phyloP scores from a whole-genome alignment of 2,113 vertebrate genomes.

The Morphnarchus princeps region DNA sequence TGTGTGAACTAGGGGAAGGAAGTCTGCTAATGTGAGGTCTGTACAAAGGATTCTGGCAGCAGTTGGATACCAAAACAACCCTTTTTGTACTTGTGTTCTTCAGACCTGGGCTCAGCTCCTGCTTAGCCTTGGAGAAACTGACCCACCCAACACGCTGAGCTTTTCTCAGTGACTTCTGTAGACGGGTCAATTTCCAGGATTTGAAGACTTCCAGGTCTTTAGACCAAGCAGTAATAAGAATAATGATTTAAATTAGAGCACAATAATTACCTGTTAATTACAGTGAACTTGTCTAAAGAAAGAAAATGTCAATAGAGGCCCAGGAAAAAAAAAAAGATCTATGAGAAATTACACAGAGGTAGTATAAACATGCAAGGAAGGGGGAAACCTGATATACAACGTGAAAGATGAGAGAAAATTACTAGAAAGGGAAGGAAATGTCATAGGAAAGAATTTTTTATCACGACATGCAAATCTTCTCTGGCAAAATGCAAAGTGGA shows the following conservation, averaged over 20 bases:
- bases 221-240: neutral
- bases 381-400: neutral
- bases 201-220: neutral
- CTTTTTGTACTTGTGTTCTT: neutral
- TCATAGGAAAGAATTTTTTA: neutral
- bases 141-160: neutral
- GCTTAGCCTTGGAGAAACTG: neutral
- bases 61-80: neutral
- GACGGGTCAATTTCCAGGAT: neutral
- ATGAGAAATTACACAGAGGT: neutral
- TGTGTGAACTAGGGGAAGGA: neutral
- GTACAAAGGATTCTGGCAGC: neutral
- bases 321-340: neutral
- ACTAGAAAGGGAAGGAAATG: neutral
- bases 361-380: neutral
- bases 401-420: neutral
- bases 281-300: neutral
- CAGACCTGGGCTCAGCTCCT: neutral
- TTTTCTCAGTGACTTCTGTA: neutral
- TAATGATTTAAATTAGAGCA: neutral
- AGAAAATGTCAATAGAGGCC: neutral
- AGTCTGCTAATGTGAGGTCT: neutral
- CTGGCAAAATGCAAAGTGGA: neutral
- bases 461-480: neutral
- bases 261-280: neutral